Conservation (phyloP, 2,113 vertebrate genomes). For the Haliaeetus leucogaster region DNA sequence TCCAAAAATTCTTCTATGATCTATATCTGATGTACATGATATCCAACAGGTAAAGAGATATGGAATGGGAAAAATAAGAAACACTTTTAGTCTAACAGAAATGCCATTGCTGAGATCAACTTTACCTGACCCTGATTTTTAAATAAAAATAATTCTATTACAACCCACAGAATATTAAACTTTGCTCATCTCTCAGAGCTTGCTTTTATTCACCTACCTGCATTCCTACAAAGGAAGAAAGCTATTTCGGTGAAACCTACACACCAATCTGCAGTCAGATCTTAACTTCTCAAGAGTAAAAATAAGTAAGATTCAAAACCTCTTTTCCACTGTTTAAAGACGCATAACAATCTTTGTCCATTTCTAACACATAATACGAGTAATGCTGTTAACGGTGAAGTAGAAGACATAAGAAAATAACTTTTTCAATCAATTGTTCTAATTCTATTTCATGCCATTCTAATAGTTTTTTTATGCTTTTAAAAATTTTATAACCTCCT, state of each 20-base stretch:
- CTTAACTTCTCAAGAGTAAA: background rate
- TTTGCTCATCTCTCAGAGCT: background rate
- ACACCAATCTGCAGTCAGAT: background rate
- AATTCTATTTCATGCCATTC: constrained; percentile 20
- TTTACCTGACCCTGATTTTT: background rate
- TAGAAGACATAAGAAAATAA: constrained; percentile 20
- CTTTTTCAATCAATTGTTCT: constrained; percentile 15
- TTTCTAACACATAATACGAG: background rate
- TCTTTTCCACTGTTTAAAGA: background rate
- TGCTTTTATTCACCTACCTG: background rate
- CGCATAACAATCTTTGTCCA: background rate
- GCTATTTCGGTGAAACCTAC: background rate
- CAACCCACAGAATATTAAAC: background rate
- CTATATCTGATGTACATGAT: background rate
- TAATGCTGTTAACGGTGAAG: background rate
- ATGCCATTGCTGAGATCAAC: background rate
- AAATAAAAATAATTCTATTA: background rate
- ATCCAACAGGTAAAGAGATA: background rate
- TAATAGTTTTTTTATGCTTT: constrained; percentile 1
- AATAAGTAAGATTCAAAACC: background rate
- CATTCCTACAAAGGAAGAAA: background rate
- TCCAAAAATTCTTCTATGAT: background rate
- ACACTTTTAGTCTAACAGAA: background rate
- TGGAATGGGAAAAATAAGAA: background rate
- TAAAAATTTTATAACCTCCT: constrained; percentile 22